A percentile compares a stretch with the other conserved stretches of the same genome.
Evolutionary conservation across 2,113 vertebrate genomes (phyloP).

Genomic region (Ciconia maguari): DNA sequence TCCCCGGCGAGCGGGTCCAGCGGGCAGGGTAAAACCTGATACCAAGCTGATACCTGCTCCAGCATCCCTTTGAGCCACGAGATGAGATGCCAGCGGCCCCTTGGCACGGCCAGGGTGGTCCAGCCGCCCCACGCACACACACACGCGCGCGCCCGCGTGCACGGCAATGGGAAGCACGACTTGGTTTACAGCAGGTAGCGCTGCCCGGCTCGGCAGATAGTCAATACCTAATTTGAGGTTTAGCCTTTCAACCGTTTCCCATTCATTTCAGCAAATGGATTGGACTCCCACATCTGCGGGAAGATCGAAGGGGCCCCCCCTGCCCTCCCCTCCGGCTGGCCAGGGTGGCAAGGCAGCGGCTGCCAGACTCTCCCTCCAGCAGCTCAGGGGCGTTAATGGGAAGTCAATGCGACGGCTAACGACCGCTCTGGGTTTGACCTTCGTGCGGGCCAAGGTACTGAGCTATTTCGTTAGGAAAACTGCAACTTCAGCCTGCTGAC

Average conservation of each 20-base stretch:
- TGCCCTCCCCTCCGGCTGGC: background rate
- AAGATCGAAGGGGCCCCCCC: background rate
- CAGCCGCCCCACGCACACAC: rapidly evolving
- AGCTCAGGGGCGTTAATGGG: background rate
- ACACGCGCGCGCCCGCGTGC: rapidly evolving
- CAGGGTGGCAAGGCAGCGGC: background rate
- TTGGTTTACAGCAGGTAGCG: background rate
- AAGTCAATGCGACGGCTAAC: background rate
- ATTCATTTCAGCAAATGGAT: slow-evolving; percentile 24
- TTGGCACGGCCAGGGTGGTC: background rate
- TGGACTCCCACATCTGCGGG: background rate
- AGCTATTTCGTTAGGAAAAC: background rate
- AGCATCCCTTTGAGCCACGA: background rate
- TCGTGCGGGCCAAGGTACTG: background rate
- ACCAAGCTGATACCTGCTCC: background rate
- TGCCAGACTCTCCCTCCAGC: background rate
- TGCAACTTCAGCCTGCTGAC: background rate
- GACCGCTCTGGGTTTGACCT: background rate
- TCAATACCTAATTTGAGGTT: slow-evolving; percentile 62
- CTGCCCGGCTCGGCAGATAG: background rate
- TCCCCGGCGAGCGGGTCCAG: background rate
- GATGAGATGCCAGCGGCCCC: background rate
- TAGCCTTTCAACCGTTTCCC: slow-evolving; percentile 33
- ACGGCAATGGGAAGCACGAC: rapidly evolving
- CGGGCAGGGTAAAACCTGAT: background rate